These are phyloP conservation scores for Chlamydotis undulata DNA, from an alignment of 2,113 vertebrate genomes.

Conservation along the genomic window DNA sequence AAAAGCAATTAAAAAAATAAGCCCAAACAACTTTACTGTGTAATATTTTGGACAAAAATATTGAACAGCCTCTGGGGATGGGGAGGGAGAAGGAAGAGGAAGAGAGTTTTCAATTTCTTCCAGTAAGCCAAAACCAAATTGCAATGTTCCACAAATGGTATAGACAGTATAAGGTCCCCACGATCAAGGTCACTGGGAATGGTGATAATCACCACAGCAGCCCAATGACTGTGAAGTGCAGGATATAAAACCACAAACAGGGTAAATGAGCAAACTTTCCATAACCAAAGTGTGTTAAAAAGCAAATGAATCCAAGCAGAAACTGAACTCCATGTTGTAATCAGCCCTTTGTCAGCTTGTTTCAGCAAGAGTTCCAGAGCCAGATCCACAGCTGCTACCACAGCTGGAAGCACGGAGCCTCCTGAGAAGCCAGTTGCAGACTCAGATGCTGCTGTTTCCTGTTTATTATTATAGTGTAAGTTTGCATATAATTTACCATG, in stretches of 20 bases:
- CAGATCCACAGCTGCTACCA: conserved; percentile 63
- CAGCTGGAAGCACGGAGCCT: conserved; percentile 58
- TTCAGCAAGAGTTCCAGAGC: conserved; percentile 42
- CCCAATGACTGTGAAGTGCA: not conserved
- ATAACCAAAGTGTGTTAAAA: conserved; percentile 10
- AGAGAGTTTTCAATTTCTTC: conserved; percentile 31
- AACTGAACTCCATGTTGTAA: conserved; percentile 53
- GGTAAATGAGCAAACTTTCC: conserved; percentile 28
- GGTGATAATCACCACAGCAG: not conserved
- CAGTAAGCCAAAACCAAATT: conserved; percentile 19
- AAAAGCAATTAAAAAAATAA: not conserved
- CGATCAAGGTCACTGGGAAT: not conserved
- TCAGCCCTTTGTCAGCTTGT: conserved; percentile 58
- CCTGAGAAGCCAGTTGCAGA: conserved; percentile 64
- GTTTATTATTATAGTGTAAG: conserved; percentile 71
- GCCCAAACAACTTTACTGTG: not conserved
- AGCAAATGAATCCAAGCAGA: conserved; percentile 49
- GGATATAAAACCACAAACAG: not conserved
- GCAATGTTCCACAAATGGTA: not conserved
- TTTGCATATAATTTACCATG: conserved; percentile 67
- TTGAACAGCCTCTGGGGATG: not conserved
- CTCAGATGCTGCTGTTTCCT: conserved; percentile 71
- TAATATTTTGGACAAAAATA: conserved; percentile 22
- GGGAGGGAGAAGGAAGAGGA: conserved; percentile 37
- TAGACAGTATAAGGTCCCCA: not conserved